Evolutionary conservation across 2,888 invertebrate species (phyloP).

Genomic region (Tetramorium bicarinatum): DNA sequence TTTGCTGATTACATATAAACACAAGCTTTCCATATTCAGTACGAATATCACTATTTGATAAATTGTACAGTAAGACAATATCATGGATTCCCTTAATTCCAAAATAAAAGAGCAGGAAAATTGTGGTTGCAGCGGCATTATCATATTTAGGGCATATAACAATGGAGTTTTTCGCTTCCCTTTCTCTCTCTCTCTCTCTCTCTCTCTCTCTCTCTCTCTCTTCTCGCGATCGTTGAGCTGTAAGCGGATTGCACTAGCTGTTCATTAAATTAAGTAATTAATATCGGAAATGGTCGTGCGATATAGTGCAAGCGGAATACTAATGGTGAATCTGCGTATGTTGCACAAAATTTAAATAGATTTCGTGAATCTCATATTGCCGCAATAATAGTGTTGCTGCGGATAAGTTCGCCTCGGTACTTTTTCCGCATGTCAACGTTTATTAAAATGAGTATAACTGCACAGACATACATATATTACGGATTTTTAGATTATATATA

Average conservation of each 20-base stretch:
- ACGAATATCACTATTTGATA: constrained; percentile 16
- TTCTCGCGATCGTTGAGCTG: constrained; percentile 67
- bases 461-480: neutral
- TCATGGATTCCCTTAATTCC: constrained; percentile 11
- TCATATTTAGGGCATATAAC: constrained; percentile 62
- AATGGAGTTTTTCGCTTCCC: constrained; percentile 54
- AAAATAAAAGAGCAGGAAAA: constrained; percentile 40
- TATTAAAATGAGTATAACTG: constrained; percentile 5
- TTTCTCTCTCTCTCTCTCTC: neutral
- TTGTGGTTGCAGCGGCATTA: constrained; percentile 53
- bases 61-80: constrained; percentile 41
- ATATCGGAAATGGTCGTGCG: constrained; percentile 74
- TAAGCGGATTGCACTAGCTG: constrained; percentile 78
- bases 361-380: constrained; percentile 6
- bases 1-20: neutral
- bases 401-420: neutral
- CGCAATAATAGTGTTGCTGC: constrained; percentile 19
- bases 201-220: neutral
- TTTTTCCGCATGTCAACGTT: constrained; percentile 4
- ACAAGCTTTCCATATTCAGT: neutral
- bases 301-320: constrained; percentile 53
- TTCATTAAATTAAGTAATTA: constrained; percentile 81
- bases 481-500: neutral
- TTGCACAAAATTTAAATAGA: constrained; percentile 72
- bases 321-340: constrained; percentile 7